Conservation (phyloP, 2,797 vertebrate species). For the Todus mexicanus region DNA sequence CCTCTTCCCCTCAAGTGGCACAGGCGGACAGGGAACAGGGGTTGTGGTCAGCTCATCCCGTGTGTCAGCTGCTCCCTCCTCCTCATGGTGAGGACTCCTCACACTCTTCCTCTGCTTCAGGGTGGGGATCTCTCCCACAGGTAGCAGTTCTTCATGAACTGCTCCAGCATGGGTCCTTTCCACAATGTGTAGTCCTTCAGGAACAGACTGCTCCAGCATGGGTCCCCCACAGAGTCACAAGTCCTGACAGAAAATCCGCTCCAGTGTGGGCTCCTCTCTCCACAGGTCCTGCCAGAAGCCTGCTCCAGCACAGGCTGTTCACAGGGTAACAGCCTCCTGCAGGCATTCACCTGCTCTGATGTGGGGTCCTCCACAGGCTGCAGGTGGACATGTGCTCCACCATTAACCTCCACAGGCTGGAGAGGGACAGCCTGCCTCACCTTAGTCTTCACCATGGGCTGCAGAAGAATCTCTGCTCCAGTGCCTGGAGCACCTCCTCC, state of each 20-base stretch:
- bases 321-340: background rate
- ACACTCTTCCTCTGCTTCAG: background rate
- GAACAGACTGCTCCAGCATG: background rate
- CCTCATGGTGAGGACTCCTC: background rate
- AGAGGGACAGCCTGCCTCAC: background rate
- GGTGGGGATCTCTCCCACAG: rapidly evolving
- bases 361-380: background rate
- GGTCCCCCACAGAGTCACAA: background rate
- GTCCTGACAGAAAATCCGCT: background rate
- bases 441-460: rapidly evolving
- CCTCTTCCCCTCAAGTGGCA: rapidly evolving
- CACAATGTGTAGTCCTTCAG: background rate
- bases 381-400: background rate
- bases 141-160: background rate
- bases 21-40: background rate
- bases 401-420: rapidly evolving
- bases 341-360: background rate
- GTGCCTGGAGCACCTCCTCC: background rate
- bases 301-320: background rate
- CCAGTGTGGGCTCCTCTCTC: background rate
- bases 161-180: background rate
- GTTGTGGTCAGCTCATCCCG: background rate
- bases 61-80: background rate
- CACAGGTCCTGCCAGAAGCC: background rate
- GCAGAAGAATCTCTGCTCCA: background rate